A percentile compares a stretch with the other conserved stretches of the same genome.
phyloP scores from a whole-genome alignment of 2,888 invertebrate genomes.

The Pollenia labialis region DNA sequence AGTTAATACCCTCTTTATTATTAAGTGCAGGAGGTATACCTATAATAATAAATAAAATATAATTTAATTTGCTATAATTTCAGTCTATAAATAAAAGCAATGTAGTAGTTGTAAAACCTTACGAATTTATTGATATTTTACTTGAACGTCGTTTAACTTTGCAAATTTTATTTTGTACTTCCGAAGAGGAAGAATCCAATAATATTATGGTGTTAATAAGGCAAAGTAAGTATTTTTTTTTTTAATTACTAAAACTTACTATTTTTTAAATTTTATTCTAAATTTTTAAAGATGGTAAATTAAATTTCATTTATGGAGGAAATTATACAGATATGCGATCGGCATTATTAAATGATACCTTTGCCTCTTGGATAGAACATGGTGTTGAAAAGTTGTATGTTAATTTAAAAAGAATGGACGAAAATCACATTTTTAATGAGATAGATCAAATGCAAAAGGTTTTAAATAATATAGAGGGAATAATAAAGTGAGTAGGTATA shows the following conservation, averaged over 20 bases:
- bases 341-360: constrained; percentile 69
- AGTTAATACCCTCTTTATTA: too few relatives aligned
- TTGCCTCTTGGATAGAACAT: constrained; percentile 61
- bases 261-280: not conserved
- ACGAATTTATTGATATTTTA: constrained; percentile 57
- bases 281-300: constrained; percentile 60
- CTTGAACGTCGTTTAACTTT: constrained; percentile 45
- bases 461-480: constrained; percentile 23
- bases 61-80: not conserved
- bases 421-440: constrained; percentile 57
- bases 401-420: constrained; percentile 66
- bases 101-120: constrained; percentile 61
- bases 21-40: too few relatives aligned
- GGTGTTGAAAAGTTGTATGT: constrained; percentile 71
- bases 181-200: constrained; percentile 59
- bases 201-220: constrained; percentile 69
- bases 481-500: constrained; percentile 48
- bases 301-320: constrained; percentile 73
- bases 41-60: too few relatives aligned
- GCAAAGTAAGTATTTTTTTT: constrained; percentile 52
- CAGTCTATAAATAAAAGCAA: constrained; percentile 56
- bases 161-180: constrained; percentile 67
- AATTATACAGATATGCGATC: constrained; percentile 66
- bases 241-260: not conserved
- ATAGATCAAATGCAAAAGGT: constrained; percentile 51